Percentiles rank a stretch among this genome's conserved stretches.
phyloP scores from a whole-genome alignment of 1,140 invertebrate genomes.

The Caenorhabditis inopinata region DNA sequence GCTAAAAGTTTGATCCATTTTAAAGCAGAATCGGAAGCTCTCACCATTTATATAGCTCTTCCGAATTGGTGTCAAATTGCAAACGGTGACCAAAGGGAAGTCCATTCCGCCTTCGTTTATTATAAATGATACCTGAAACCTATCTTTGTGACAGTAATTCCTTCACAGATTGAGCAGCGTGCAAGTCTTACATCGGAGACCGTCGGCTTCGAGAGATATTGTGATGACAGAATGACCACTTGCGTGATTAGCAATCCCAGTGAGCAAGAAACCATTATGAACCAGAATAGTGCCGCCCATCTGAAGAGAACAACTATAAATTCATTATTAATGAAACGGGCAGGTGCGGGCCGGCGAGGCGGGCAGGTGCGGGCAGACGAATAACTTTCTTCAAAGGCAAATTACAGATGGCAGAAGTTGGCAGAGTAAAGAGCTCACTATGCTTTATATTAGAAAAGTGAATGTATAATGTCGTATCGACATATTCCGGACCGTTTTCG shows the following conservation, averaged over 20 bases:
- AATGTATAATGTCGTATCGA: too few relatives aligned
- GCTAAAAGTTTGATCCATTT: neutral
- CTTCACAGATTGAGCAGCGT: too few relatives aligned
- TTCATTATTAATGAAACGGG: too few relatives aligned
- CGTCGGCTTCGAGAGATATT: neutral
- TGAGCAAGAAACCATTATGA: neutral
- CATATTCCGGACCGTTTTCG: too few relatives aligned
- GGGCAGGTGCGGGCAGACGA: too few relatives aligned
- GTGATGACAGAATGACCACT: neutral
- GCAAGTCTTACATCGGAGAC: neutral
- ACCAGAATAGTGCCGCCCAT: neutral
- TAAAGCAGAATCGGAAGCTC: neutral
- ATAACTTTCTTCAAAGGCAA: too few relatives aligned
- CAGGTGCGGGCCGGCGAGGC: too few relatives aligned
- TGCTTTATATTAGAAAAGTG: too few relatives aligned
- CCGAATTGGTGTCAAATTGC: constrained; percentile 36
- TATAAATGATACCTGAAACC: constrained; percentile 36
- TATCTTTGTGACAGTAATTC: neutral
- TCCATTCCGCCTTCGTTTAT: constrained; percentile 20
- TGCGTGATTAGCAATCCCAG: neutral
- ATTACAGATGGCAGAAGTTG: too few relatives aligned
- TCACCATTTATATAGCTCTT: constrained; percentile 23
- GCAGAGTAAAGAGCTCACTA: too few relatives aligned
- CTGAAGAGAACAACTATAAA: neutral
- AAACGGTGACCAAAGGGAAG: constrained; percentile 31